phyloP scores from a whole-genome alignment of 2,888 invertebrate species.

The Hirtodrosophila trivittata region DNA sequence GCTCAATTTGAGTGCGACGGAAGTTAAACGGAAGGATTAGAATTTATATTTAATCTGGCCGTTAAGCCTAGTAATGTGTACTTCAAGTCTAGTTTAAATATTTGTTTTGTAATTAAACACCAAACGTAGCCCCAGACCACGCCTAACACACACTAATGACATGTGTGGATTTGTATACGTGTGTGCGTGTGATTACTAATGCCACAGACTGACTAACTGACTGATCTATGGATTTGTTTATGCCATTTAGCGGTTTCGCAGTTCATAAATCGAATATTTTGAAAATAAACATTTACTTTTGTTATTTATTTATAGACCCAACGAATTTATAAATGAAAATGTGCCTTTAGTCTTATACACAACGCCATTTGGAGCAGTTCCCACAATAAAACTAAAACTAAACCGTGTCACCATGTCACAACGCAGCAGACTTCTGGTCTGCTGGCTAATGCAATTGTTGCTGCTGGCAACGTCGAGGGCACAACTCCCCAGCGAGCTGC shows the following conservation, averaged over 20 bases:
- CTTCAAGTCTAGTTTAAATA: constrained; percentile 6
- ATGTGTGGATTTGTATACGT: constrained; percentile 8
- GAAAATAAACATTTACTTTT: constrained; percentile 55
- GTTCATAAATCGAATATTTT: constrained; percentile 40
- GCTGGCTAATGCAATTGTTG: constrained; percentile 31
- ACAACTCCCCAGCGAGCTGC: constrained; percentile 42
- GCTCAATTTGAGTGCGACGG: background rate
- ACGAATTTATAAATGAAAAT: constrained; percentile 53
- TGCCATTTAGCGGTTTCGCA: constrained; percentile 19
- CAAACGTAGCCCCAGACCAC: constrained; percentile 50
- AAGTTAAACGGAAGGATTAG: background rate
- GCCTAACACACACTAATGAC: constrained; percentile 48
- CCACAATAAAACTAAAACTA: constrained; percentile 23
- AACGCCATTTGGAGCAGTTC: constrained; percentile 44
- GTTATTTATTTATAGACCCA: constrained; percentile 54
- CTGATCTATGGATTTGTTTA: constrained; percentile 55
- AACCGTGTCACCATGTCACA: constrained; percentile 58
- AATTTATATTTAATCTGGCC: background rate
- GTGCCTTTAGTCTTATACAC: constrained; percentile 66
- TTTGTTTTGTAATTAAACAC: constrained; percentile 5
- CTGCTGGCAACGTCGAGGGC: constrained; percentile 40
- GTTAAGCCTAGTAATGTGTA: background rate
- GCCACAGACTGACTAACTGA: constrained; percentile 15
- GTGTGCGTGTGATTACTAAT: constrained; percentile 37
- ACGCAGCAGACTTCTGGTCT: constrained; percentile 14